phyloP scores from a whole-genome alignment of 2,888 invertebrate species.

The Drosophila kambysellisi region DNA sequence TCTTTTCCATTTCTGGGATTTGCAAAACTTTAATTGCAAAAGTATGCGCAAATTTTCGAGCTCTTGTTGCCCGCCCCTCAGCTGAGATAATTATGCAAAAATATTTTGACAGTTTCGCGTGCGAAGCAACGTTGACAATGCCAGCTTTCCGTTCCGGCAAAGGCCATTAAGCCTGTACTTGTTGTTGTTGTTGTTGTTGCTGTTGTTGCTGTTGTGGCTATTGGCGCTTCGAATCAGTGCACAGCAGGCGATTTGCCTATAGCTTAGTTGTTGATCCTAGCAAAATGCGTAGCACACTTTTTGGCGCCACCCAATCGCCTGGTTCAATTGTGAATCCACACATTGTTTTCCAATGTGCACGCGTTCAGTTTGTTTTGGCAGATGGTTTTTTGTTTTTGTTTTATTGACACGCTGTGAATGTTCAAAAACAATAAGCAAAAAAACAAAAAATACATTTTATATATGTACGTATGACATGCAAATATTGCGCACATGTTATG shows the following conservation, averaged over 20 bases:
- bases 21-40: constrained; percentile 70
- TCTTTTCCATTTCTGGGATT: constrained; percentile 35
- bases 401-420: constrained; percentile 19
- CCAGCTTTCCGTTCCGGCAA: constrained; percentile 22
- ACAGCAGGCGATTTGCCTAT: constrained; percentile 35
- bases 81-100: constrained; percentile 65
- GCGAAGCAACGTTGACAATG: constrained; percentile 13
- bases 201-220: neutral
- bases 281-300: constrained; percentile 47
- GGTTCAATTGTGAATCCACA: neutral
- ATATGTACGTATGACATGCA: neutral
- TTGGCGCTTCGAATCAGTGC: constrained; percentile 30
- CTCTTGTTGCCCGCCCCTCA: constrained; percentile 1
- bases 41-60: constrained; percentile 25
- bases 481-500: constrained; percentile 38
- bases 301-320: constrained; percentile 24
- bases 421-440: neutral
- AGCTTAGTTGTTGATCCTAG: constrained; percentile 52
- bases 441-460: constrained; percentile 12
- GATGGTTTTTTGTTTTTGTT: constrained; percentile 10
- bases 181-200: constrained; percentile 11
- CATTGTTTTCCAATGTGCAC: constrained; percentile 8
- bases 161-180: constrained; percentile 34
- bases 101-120: constrained; percentile 64
- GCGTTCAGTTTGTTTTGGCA: constrained; percentile 27